phyloP scores from a whole-genome alignment of 2,888 invertebrate genomes.

The Polydrusus tereticollis region DNA sequence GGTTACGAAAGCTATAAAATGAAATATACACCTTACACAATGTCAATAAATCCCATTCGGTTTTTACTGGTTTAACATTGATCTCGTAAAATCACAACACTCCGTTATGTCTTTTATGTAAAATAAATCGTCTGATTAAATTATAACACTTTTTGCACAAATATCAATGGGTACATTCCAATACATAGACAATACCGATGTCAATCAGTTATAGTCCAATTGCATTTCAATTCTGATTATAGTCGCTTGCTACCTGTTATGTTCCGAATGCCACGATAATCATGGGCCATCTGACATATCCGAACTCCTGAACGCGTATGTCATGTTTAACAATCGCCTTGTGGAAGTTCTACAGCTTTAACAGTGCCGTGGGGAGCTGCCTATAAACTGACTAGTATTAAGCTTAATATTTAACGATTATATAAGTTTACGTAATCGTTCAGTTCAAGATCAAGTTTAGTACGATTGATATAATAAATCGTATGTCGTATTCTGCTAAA shows the following conservation, averaged over 20 bases:
- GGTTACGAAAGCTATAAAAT: not conserved
- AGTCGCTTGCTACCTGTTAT: conserved; percentile 11
- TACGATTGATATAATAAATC: no score
- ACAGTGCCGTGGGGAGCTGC: not conserved
- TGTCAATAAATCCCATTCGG: not conserved
- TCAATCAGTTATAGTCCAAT: not conserved
- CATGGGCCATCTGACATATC: conserved; percentile 11
- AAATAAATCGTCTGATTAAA: not conserved
- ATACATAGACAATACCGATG: not conserved
- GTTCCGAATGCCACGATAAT: conserved; percentile 6
- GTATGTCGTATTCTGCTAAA: no score
- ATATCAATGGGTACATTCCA: no score
- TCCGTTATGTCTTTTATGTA: not conserved
- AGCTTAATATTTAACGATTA: no score
- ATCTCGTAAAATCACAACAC: not conserved
- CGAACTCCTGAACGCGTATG: conserved; percentile 10
- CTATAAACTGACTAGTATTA: not conserved
- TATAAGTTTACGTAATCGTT: no score
- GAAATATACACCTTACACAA: not conserved
- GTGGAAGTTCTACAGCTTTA: not conserved
- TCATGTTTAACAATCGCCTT: conserved; percentile 22
- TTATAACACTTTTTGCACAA: no score
- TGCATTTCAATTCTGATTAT: conserved; percentile 1
- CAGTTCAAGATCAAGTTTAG: no score
- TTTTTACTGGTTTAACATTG: no score